Evolutionary conservation across 2,113 vertebrate species (phyloP), one percentile per base, ranked within the genome.

Genomic region (Ploceus nigricollis): DNA sequence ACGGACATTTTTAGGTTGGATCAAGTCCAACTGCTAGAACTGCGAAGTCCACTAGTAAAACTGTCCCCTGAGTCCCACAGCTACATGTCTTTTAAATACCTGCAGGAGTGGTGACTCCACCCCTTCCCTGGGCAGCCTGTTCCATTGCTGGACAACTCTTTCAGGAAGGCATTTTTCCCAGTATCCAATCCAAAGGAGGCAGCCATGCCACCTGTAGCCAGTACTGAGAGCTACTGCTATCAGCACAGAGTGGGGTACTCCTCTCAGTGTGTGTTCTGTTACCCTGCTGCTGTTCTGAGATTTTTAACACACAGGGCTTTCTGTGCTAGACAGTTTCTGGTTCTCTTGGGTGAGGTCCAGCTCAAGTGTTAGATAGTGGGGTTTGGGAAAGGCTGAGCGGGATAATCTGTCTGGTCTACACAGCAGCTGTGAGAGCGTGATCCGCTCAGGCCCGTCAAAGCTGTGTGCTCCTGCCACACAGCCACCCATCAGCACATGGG

Each of bases 381-480:
- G 23, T 53, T 53, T 69, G 83, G 28, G 25, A 15, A 20, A 76
- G 23, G 31, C 45, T 60, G 83, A 51, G 63, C 54, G 23, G 33
- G 13, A 2, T 4, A 19, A 39, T 60, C 37, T 33, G 18, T 51
- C 37, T 33, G 63, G 9, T 44, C 10, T 23, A 1, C 40, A n/a
- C 31, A 44, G 53, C 51, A 63, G 53, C 42, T 91, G 35, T 65
- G 7, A 47, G 18, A 15, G 30, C 3, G 1, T 7, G 37, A 35
- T 56, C 27, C 5, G 2, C 47, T 39, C 27, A 10, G 57, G 5
- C 33, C 2, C 1, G 35, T 37, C 79, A n/a, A 47, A 51, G 40
- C 0, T n/a, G n/a, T n/a, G 0, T 18, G 24, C 12, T 87, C 51
- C 42, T 76, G 17, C 10, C 68, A 19, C 1, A 1, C 21, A 70